Conservation (phyloP, 2,797 vertebrate species). For the Channallabes apus region DNA sequence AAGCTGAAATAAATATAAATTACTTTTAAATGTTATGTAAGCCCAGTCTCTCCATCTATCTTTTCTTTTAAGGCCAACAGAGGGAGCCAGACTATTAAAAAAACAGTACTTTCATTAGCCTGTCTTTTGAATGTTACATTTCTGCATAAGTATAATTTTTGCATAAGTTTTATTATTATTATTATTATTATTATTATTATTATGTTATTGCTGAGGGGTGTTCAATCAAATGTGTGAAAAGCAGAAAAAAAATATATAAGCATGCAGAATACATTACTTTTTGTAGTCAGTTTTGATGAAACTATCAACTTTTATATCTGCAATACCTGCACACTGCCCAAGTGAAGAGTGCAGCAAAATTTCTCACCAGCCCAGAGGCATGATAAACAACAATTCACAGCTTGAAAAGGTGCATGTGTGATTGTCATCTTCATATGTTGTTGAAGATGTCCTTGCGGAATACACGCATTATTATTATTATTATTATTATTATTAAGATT, state of each 20-base stretch:
- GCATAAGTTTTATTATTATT: background rate
- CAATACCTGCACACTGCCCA: background rate
- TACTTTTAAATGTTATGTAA: conserved; percentile 68
- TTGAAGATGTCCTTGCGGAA: background rate
- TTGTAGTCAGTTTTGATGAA: background rate
- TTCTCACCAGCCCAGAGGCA: background rate
- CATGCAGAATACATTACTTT: background rate
- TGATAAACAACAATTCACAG: background rate
- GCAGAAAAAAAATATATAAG: too few species aligned
- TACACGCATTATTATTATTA: background rate
- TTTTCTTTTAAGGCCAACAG: conserved; percentile 21
- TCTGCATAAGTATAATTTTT: background rate
- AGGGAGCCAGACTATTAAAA: conserved; percentile 25
- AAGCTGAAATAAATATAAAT: conserved; percentile 67
- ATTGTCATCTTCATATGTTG: background rate
- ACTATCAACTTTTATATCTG: background rate
- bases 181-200: background rate
- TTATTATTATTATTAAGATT: background rate
- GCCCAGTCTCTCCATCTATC: background rate
- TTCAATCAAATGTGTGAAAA: background rate
- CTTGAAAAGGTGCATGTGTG: background rate
- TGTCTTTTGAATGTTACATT: background rate
- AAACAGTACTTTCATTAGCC: background rate
- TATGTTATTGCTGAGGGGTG: background rate
- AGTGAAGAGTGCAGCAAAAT: background rate